Evolutionary conservation across 2,113 vertebrate species (phyloP), one percentile per base, ranked within the genome.

Genomic region (Sitta europaea): DNA sequence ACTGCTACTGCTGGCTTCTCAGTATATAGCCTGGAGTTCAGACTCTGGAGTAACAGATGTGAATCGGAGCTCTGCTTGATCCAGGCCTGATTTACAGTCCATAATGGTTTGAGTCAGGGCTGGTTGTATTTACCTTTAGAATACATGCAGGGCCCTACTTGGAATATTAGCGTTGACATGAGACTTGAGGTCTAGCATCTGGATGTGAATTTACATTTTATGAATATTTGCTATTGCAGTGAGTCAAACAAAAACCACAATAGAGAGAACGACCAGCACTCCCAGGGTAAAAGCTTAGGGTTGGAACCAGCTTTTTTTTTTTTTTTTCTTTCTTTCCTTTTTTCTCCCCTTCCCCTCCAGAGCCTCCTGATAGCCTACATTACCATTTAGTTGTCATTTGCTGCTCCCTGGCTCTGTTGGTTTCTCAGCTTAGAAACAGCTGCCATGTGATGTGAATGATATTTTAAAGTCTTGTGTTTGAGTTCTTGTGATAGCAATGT

Each of bases 381-480:
- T 61, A 58, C 54, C 51, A 10, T 77, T 77, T 48, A 73, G 54
- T 71, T 96, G 88, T 91, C 67, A 11, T 68, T 59, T 76, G 40
- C 58, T 93, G 59, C 78, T 96, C 90, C 58, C 74, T 28, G 74
- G 54, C 47, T 80, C 53, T 84, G 59, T 82, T 93, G 92, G 75
- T 77, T 88, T 94, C 55, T 95, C 77, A 77, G 78, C 53, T 74
- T 92, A 57, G 86, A 93, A 95, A 63, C 93, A 90, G 93, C 96
- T 97, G 90, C 68, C 68, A 31, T 92, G 90, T 86, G 82, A 95
- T 90, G 83, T 83, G 90, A 91, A 92, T 82, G 94, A 73, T 97
- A 95, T 87, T 96, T 95, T 88, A 5, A 90, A 94, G 93, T 95
- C 91, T 81, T 58, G 54, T 95, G 90, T 95, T 93, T 90, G 83